These are phyloP conservation scores for Synergus laeviventris DNA, from an alignment of 2,888 invertebrate species.

Conservation along the genomic window DNA sequence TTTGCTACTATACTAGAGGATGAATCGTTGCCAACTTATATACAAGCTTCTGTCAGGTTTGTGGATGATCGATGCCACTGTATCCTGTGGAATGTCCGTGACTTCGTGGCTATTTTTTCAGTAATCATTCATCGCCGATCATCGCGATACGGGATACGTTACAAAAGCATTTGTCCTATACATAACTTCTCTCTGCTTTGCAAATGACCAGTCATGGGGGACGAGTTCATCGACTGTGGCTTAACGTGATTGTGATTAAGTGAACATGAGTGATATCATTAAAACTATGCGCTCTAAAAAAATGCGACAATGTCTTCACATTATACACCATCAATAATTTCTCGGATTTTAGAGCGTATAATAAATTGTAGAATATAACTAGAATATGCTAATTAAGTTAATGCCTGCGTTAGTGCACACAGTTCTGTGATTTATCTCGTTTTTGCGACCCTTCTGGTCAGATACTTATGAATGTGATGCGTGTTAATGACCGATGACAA, in stretches of 20 bases:
- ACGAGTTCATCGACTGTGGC: conserved; percentile 39
- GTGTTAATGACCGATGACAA: conserved; percentile 36
- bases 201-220: conserved; percentile 32
- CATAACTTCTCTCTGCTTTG: not conserved
- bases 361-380: no score
- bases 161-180: conserved; percentile 37
- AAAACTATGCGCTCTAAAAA: not conserved
- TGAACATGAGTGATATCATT: conserved; percentile 12
- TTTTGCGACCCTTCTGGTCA: not conserved
- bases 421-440: not conserved
- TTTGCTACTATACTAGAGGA: conserved; percentile 8
- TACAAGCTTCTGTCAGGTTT: conserved; percentile 25
- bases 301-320: not conserved
- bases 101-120: conserved; percentile 28
- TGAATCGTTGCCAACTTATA: conserved; percentile 40
- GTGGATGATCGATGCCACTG: conserved; percentile 34
- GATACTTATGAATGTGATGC: conserved; percentile 5
- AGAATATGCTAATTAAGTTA: no score
- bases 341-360: no score
- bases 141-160: conserved; percentile 31
- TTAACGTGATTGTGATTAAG: conserved; percentile 36
- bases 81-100: conserved; percentile 23
- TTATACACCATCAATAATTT: not conserved
- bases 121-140: conserved; percentile 37
- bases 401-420: no score